These are phyloP conservation scores for Manis crassicaudata DNA, from an alignment of 2,797 vertebrate species.

Conservation along the genomic window DNA sequence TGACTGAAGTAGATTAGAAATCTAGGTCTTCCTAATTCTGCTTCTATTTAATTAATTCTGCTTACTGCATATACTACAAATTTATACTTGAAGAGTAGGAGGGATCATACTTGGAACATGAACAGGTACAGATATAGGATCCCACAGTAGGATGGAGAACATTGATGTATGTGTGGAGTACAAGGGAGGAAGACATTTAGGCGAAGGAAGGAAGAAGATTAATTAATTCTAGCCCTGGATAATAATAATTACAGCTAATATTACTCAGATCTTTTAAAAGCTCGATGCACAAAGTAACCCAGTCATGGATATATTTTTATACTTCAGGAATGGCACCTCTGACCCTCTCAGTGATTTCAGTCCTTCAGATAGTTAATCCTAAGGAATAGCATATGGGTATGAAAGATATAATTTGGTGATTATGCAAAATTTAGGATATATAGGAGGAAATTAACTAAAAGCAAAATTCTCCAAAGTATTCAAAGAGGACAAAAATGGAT, in stretches of 20 bases:
- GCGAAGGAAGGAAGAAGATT: not conserved
- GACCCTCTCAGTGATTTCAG: not conserved
- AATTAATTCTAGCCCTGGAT: not conserved
- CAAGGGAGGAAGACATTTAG: not conserved
- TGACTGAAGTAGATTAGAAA: not conserved
- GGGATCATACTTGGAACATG: not conserved
- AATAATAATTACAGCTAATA: not conserved
- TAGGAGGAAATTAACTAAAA: not conserved
- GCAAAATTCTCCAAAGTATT: not conserved
- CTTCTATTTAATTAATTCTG: not conserved
- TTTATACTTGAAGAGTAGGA: not conserved
- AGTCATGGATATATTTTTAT: not conserved
- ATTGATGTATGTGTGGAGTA: not conserved
- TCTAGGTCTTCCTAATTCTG: not conserved
- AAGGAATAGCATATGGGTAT: not conserved
- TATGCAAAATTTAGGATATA: not conserved
- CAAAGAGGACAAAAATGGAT: not conserved
- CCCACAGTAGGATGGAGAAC: not conserved
- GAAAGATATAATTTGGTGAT: constrained; percentile 8
- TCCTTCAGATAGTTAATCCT: not conserved
- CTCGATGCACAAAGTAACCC: not conserved
- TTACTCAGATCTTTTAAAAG: not conserved
- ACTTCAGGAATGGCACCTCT: not conserved
- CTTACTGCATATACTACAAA: not conserved
- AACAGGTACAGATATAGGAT: not conserved